Conservation (phyloP, 2,888 invertebrate genomes). For the Coelopa pilipes region DNA sequence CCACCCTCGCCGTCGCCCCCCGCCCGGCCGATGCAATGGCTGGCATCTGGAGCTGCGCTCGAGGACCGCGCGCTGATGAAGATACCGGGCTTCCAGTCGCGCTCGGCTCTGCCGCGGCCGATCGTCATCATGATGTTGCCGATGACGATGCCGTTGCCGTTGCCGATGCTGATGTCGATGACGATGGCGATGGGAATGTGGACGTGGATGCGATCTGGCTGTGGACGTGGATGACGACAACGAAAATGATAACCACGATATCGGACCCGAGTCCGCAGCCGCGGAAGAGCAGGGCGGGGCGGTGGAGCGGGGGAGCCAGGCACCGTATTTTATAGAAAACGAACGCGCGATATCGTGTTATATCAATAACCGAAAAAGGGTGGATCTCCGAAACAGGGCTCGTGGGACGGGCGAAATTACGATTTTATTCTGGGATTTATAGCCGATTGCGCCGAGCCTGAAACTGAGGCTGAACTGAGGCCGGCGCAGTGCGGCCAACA, state of each 20-base stretch:
- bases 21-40: constrained; percentile 31
- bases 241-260: too few species aligned
- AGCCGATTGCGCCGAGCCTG: constrained; percentile 36
- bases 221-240: too few species aligned
- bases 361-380: constrained; percentile 67
- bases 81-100: constrained; percentile 27
- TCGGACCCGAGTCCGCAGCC: too few species aligned
- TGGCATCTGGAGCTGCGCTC: constrained; percentile 33
- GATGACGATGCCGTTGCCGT: constrained; percentile 26
- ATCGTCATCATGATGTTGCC: constrained; percentile 15
- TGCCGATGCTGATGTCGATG: constrained; percentile 49
- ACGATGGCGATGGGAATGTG: constrained; percentile 42
- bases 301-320: too few species aligned
- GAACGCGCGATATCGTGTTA: constrained; percentile 56
- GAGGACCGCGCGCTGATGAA: constrained; percentile 29
- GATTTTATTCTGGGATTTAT: constrained; percentile 43
- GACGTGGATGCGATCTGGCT: too few species aligned
- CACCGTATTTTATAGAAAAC: too few species aligned
- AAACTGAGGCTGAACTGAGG: too few species aligned
- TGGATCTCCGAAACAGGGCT: constrained; percentile 55
- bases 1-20: constrained; percentile 28
- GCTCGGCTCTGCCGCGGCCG: background rate
- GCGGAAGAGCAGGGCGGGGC: too few species aligned
- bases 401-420: background rate
- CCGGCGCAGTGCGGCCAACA: constrained; percentile 36